Evolutionary conservation across 2,113 vertebrate species (phyloP).

Genomic region (Phoenicopterus ruber): DNA sequence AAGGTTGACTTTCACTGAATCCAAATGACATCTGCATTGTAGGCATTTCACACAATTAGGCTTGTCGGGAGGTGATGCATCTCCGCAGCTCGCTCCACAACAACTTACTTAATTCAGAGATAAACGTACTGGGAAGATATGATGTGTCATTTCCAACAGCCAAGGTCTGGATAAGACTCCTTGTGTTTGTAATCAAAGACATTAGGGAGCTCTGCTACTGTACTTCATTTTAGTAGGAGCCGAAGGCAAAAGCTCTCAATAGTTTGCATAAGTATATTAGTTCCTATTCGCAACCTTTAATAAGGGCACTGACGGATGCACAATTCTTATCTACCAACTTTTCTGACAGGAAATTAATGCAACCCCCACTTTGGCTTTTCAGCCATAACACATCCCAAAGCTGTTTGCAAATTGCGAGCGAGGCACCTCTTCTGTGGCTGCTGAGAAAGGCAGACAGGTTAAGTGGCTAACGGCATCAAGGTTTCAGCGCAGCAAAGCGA

Average conservation of each 20-base stretch:
- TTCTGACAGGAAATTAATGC: neutral
- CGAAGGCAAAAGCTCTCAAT: neutral
- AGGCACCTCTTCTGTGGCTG: neutral
- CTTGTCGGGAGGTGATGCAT: conserved; percentile 10
- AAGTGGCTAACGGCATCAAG: neutral
- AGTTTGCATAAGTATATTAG: neutral
- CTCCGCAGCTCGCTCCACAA: neutral
- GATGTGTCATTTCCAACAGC: neutral
- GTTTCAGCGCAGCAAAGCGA: neutral
- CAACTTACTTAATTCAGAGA: neutral
- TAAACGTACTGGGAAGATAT: neutral
- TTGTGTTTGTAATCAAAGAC: neutral
- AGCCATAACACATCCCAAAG: neutral
- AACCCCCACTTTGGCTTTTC: neutral
- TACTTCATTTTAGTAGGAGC: neutral
- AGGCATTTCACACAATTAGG: neutral
- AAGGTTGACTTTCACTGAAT: conserved; percentile 52
- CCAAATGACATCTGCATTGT: conserved; percentile 52
- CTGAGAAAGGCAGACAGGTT: neutral
- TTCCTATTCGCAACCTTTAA: neutral
- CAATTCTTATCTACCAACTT: neutral
- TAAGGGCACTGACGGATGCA: neutral
- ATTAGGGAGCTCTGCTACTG: neutral
- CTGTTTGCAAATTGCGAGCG: neutral
- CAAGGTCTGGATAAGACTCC: neutral